Conservation (phyloP, 2,113 vertebrate species). For the Ornithorhynchus anatinus region DNA sequence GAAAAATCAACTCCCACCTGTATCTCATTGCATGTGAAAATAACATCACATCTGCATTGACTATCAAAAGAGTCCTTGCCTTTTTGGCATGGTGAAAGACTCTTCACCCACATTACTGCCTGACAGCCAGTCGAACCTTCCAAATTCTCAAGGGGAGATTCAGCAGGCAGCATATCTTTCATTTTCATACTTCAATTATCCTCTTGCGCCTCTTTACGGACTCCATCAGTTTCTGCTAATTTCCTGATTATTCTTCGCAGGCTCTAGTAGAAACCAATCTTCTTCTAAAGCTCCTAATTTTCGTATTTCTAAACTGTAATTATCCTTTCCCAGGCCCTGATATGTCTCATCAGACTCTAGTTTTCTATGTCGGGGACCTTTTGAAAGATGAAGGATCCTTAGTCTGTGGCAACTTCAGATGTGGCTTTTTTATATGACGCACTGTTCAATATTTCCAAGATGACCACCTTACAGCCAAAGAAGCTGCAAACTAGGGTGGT, state of each 20-base stretch:
- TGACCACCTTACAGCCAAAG: not conserved
- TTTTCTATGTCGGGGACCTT: not conserved
- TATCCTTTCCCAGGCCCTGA: constrained; percentile 34
- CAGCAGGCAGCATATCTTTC: constrained; percentile 41
- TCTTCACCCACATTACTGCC: constrained; percentile 18
- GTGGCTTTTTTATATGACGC: not conserved
- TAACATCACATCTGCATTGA: not conserved
- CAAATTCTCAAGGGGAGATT: constrained; percentile 7
- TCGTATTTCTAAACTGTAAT: constrained; percentile 47
- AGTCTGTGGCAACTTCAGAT: rapidly evolving
- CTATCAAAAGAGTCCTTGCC: not conserved
- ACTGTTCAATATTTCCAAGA: not conserved
- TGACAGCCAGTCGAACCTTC: constrained; percentile 26
- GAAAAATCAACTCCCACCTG: not conserved
- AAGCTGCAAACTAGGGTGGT: too few relatives aligned
- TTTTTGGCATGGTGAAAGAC: constrained; percentile 14
- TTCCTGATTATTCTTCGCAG: constrained; percentile 57
- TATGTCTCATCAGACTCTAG: constrained; percentile 25
- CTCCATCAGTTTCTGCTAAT: constrained; percentile 46
- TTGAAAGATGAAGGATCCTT: not conserved
- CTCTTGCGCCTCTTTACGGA: constrained; percentile 51
- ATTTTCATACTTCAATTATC: constrained; percentile 55
- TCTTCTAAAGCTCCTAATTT: constrained; percentile 44
- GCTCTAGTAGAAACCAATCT: constrained; percentile 50
- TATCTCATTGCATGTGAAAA: rapidly evolving